A percentile compares a stretch with the other conserved stretches of the same genome.
These are phyloP conservation scores for Nephotettix cincticeps DNA, from an alignment of 1,140 invertebrate species.

Conservation along the genomic window DNA sequence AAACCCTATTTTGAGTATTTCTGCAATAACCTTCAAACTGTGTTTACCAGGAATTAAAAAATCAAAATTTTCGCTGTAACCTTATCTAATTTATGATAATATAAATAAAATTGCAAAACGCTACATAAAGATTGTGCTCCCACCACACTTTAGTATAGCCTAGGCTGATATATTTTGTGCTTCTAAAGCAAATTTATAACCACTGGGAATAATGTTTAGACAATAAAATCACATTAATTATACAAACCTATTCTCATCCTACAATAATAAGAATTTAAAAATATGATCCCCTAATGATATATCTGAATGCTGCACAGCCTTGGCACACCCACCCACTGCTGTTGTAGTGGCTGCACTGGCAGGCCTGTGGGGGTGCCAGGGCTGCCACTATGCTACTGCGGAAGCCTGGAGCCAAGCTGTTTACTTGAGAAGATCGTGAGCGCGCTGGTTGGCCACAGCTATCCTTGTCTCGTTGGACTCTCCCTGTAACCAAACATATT, in stretches of 20 bases:
- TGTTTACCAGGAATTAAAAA: no score
- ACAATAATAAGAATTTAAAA: conserved; percentile 13
- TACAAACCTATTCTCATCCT: conserved; percentile 14
- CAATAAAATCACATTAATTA: conserved; percentile 18
- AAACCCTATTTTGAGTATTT: no score
- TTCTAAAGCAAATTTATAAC: conserved; percentile 9
- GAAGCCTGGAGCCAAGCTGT: not conserved
- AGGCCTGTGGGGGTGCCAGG: not conserved
- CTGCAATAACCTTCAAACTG: no score
- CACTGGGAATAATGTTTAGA: conserved; percentile 2
- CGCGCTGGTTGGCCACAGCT: conserved; percentile 80
- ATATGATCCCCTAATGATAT: conserved; percentile 15
- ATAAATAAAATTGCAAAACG: no score
- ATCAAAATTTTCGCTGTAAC: no score
- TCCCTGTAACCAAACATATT: no score
- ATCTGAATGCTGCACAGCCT: no score
- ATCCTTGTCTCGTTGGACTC: conserved; percentile 68
- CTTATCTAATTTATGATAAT: no score
- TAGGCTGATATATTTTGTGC: conserved; percentile 17
- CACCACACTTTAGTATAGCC: not conserved
- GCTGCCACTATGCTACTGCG: not conserved
- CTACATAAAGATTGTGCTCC: not conserved
- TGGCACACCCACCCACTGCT: no score
- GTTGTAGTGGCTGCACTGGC: no score
- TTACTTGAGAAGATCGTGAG: conserved; percentile 81